Base-by-base conservation (phyloP, 1,140 invertebrate genomes). In the Carposina sasakii region DNA sequence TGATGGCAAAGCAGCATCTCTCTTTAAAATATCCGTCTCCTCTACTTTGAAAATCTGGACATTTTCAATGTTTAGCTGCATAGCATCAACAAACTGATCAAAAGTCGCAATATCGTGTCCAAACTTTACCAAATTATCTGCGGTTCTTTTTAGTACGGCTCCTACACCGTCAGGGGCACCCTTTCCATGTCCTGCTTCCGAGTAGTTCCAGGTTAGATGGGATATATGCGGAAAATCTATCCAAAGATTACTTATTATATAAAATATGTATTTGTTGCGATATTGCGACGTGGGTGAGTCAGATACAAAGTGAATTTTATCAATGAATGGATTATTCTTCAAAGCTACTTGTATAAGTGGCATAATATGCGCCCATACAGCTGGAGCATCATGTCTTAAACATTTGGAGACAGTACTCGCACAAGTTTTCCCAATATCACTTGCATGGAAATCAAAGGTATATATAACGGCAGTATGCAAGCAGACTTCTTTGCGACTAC, bases 111-210 rank as follows among this genome's bases (percentile, higher is more conserved):
- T 24, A 28, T 57, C 54, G 15, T 26, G n/a, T n/a, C n/a, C n/a
- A n/a, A n/a, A n/a, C n/a, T n/a, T n/a, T n/a, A n/a, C n/a, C n/a
- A n/a, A n/a, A n/a, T n/a, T n/a, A n/a, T n/a, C n/a, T n/a, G n/a
- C n/a, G n/a, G n/a, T n/a, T n/a, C n/a, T n/a, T n/a, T n/a, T n/a
- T n/a, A n/a, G n/a, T n/a, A n/a, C n/a, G n/a, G n/a, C 54, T 8
- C 58, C 58, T 6, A 60, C 22, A 5, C 58, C 54, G 42, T 60
- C 54, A 15, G 58, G 50, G 0, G 58, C 58, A 5, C 54, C 54
- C 24, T 60, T 60, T 0, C 51, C 58, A 24, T 60, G 54, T 16
- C 58, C 54, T 10, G 47, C 20, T 39, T 54, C 51, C 24, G 10
- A 40, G 28, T 52, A 55, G 36, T 59, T 51, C 52, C 57, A 59